Conservation (phyloP, 2,888 invertebrate species). For the Dryocosmus kuriphilus region DNA sequence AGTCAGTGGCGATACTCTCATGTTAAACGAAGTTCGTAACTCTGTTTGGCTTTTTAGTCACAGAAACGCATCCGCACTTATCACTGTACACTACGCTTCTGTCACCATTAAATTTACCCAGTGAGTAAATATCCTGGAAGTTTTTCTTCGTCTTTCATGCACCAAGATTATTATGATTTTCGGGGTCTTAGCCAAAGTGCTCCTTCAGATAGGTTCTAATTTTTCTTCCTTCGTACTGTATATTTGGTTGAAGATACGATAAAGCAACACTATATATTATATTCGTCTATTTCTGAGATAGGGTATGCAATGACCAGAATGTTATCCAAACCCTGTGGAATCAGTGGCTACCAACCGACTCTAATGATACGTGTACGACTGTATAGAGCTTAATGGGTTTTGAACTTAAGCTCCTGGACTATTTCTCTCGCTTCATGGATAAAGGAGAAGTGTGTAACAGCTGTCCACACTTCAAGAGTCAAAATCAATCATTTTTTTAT, state of each 20-base stretch:
- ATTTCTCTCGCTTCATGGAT: no score
- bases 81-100: constrained; percentile 73
- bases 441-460: no score
- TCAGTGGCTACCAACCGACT: no score
- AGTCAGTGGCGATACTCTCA: constrained; percentile 63
- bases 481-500: no score
- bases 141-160: neutral
- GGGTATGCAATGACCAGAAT: no score
- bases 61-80: constrained; percentile 75
- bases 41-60: constrained; percentile 77
- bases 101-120: constrained; percentile 55
- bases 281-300: no score
- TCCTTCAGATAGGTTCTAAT: neutral
- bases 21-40: constrained; percentile 67
- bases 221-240: neutral
- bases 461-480: no score
- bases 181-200: neutral
- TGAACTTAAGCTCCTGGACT: no score
- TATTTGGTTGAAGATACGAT: neutral
- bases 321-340: no score
- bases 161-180: constrained; percentile 5
- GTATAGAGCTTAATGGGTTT: no score
- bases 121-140: neutral
- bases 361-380: no score
- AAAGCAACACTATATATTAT: neutral